Base-by-base conservation (phyloP, 2,113 vertebrate genomes). In the Nerophis lumbriciformis region DNA sequence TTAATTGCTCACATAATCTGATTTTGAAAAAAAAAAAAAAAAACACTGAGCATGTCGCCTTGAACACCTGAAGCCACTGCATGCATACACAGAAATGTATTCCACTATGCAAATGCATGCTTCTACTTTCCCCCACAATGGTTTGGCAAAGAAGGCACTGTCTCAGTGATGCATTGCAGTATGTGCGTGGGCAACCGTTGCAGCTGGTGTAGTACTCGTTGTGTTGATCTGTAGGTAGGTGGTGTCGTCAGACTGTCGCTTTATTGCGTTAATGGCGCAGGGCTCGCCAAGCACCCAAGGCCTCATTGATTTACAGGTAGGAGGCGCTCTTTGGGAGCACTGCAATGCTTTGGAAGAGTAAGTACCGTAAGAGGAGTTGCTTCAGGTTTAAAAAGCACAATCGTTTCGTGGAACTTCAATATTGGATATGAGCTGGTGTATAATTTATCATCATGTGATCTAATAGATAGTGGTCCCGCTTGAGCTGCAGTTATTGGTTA, bases 221-320 rank as follows among this genome's bases (percentile, higher is more conserved):
- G 63, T 82, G 71, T 65, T 72, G 56, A 75, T 78, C 70, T 81
- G 77, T 83, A 71, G 73, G 77, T 83, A 69, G 73, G 51, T 50
- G 61, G 61, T 76, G 76, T 79, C 66, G 56, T 74, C 73, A 70
- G 69, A 67, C 68, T 77, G 66, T 82, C 56, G 76, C 82, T 79
- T 84, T 79, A 80, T 81, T 73, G 75, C 75, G 73, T 70, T 76
- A 81, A 83, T 77, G 76, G 77, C 68, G 69, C 54, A 58, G 53
- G 66, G 51, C 80, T 83, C 83, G 83, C 81, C 75, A 45, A 83
- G 72, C 65, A 69, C 74, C 80, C 62, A 65, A 54, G 69, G 59
- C 48, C 44, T 38, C 66, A 64, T 59, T 82, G 80, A 87, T 87
- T 85, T 87, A 84, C 78, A 78, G 74, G 63, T 57, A 72, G 59